A percentile compares a stretch with the other conserved stretches of the same genome.
Conservation (phyloP, 2,113 vertebrate genomes). For the Dascyllus trimaculatus region DNA sequence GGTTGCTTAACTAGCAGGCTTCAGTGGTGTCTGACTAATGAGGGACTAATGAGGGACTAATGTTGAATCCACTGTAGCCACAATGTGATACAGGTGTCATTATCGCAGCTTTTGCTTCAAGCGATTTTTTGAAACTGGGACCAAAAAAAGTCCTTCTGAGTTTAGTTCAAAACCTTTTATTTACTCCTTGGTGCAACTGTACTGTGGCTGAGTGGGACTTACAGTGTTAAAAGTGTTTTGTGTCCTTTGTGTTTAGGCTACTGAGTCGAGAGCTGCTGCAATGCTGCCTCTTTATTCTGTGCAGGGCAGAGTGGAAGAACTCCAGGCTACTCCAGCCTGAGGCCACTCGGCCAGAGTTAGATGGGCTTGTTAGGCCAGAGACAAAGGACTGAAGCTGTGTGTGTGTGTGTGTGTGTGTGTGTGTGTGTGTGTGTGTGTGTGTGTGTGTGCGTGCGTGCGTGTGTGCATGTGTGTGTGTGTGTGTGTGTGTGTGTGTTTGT, state of each 20-base stretch:
- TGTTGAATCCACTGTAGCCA: constrained; percentile 4
- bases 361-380: constrained; percentile 66
- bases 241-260: constrained; percentile 43
- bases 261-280: constrained; percentile 30
- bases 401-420: constrained; percentile 33
- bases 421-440: constrained; percentile 33
- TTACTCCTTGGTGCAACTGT: constrained; percentile 33
- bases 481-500: neutral
- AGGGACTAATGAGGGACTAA: constrained; percentile 4
- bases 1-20: neutral
- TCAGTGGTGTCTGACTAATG: constrained; percentile 20
- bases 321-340: constrained; percentile 51
- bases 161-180: constrained; percentile 31
- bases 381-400: constrained; percentile 60
- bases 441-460: neutral
- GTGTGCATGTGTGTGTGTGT: neutral
- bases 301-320: constrained; percentile 30
- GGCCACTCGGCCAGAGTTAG: constrained; percentile 57
- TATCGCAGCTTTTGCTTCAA: constrained; percentile 26
- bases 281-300: constrained; percentile 42
- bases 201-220: constrained; percentile 38
- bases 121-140: constrained; percentile 29
- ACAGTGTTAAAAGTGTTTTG: constrained; percentile 44
- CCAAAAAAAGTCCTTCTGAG: constrained; percentile 14
- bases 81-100: constrained; percentile 32